Base-by-base conservation (phyloP, 30 jellyfish, hydroid and myxozoan genomes). In the Nemopilema nomurai region DNA sequence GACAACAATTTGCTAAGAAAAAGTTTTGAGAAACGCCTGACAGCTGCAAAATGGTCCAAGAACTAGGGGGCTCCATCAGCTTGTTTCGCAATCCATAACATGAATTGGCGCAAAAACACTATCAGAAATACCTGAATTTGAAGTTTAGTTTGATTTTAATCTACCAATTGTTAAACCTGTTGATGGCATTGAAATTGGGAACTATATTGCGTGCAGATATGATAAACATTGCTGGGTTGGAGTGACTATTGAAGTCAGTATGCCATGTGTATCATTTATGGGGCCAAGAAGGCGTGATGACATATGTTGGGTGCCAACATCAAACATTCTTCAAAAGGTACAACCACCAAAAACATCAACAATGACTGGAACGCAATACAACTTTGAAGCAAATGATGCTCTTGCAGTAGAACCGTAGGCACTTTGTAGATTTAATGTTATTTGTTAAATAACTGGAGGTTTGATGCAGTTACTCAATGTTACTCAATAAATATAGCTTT, bases 1-100 rank as follows among this genome's bases (percentile, higher is more conserved):
- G 95, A 87, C 19, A 28, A 78, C 30, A 51, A 49, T 6, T 51
- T 13, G 53, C 49, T 51, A 28, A 67, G 87, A 28, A 49, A 50
- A 27, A 28, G 20, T 69, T 53, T 77, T 49, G 50, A 79, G 74
- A 32, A 77, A 23, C 68, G 96, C 80, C 80, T 67, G 18, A 27
- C 18, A 18, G 32, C 69, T 51, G 92, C 96, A 51, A 78, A 50
- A 24, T 3, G 9, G 57, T 22, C 92, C 92, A 3, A 89, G 96
- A 66, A 87, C 96, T 28, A 53, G 92, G 41, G 52, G 87, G 19
- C 80, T 27, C 75, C 93, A 87, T 79, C 96, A 87, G 49, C 65
- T 78, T 78, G 88, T 51, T 1, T 93, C 96, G 21, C 79, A 67
- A 18, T 30, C 87, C 8, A 49, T 18, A 19, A 68, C 62, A 9